Evolutionary conservation across 2,888 invertebrate species (phyloP), one percentile per base, ranked within the genome.

Genomic region (Peribatodes rhomboidaria): DNA sequence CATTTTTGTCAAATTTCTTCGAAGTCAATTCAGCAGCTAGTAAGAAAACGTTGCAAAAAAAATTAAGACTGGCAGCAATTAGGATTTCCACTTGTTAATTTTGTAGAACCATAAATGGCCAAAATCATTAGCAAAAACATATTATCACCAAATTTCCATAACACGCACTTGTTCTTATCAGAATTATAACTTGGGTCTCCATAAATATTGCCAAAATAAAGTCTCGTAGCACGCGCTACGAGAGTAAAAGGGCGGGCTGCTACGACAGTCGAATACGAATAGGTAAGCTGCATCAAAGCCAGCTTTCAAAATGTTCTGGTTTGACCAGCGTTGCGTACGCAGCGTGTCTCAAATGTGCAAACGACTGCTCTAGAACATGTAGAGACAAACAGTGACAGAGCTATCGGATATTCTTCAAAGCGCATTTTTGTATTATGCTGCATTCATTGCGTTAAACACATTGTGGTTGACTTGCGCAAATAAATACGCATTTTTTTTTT

Each of bases 181-280:
- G 35, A 35, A 11, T 11, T 11, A 10, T 9, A 3, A 35, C 37
- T 37, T n/a, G 6, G 37, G 18, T 18, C 9, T 42, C 42, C 18
- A 3, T 16, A 18, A 2, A 14, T 35, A 41, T 58, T 50, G 61
- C 47, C 60, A 64, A 71, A 68, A 54, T 49, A 31, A 66, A 39
- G 59, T 68, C 66, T 69, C 58, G 67, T 61, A 68, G 61, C 62
- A 55, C 65, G 61, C 61, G 53, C 63, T 63, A 63, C 63, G 58
- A 37, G 39, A 20, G 37, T 44, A 31, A 62, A 46, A 46, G 57
- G 57, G 53, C 10, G 47, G 44, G 37, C n/a, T 10, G 62, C 56
- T 62, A 62, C 56, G 57, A 50, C 44, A 9, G 22, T 35, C 31
- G 44, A 50, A 50, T 56, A 56, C 20, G 22, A 61, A 31, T 55